Conservation (phyloP, 92 coral and sea anemone genomes). For the Montipora capitata region DNA sequence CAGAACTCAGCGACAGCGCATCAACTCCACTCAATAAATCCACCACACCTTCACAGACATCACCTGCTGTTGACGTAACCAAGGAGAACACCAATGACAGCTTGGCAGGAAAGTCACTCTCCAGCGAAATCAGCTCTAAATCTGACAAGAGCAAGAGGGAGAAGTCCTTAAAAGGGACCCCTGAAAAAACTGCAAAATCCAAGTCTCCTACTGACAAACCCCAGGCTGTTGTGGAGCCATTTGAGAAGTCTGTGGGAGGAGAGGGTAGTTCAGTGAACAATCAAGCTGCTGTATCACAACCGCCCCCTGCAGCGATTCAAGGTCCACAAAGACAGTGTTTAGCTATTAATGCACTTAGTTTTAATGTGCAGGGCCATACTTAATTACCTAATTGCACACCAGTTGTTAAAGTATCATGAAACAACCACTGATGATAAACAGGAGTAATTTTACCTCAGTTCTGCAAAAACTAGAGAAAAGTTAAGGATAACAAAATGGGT, state of each 20-base stretch:
- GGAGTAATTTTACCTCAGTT: too few relatives aligned
- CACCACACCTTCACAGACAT: slow-evolving; percentile 21
- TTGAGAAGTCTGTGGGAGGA: slow-evolving; percentile 1
- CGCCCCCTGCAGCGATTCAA: neutral
- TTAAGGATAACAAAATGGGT: too few relatives aligned
- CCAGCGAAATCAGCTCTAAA: slow-evolving; percentile 64
- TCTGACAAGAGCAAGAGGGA: slow-evolving; percentile 59
- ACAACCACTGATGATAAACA: too few relatives aligned
- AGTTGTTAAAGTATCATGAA: too few relatives aligned
- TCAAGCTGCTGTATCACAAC: neutral
- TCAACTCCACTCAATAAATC: slow-evolving; percentile 42
- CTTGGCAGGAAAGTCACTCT: slow-evolving; percentile 23
- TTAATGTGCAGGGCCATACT: too few relatives aligned
- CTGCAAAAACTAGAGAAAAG: too few relatives aligned
- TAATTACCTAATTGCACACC: too few relatives aligned
- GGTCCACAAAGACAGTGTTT: neutral
- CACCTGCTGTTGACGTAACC: slow-evolving; percentile 33
- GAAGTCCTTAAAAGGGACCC: slow-evolving; percentile 39
- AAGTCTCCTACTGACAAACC: slow-evolving; percentile 66
- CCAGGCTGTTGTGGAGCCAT: slow-evolving; percentile 39
- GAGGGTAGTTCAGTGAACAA: slow-evolving; percentile 28
- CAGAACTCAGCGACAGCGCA: slow-evolving; percentile 48
- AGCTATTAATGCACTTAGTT: too few relatives aligned
- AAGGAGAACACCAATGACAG: slow-evolving; percentile 33
- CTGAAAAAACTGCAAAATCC: slow-evolving; percentile 56